A percentile compares a stretch with the other conserved stretches of the same genome.
Conservation (phyloP, 2,888 invertebrate species). For the Acholoe squamosa region DNA sequence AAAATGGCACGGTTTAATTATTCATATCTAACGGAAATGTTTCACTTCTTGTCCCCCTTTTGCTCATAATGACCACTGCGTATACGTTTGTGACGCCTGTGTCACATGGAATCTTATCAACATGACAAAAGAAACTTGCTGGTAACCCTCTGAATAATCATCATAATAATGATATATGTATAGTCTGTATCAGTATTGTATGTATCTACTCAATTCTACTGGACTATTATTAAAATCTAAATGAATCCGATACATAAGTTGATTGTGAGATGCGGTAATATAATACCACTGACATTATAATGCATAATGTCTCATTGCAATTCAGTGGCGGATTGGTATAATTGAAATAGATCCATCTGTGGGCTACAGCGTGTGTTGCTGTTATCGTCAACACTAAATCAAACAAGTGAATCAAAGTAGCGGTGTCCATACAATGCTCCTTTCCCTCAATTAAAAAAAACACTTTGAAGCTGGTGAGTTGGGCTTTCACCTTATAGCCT, state of each 20-base stretch:
- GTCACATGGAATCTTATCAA: not conserved
- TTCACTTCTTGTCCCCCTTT: not conserved
- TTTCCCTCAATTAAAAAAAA: not conserved
- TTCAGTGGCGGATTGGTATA: not conserved
- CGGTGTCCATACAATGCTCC: not conserved
- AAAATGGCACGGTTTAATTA: not conserved
- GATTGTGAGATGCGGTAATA: not conserved
- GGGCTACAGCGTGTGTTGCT: not conserved
- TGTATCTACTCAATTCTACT: not conserved
- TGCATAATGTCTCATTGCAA: not conserved
- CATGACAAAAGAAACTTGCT: not conserved
- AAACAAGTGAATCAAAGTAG: not conserved
- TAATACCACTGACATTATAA: not conserved
- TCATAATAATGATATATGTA: not conserved
- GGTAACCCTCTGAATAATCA: not conserved
- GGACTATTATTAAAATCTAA: not conserved
- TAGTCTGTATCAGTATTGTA: constrained; percentile 28
- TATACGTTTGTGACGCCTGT: not conserved
- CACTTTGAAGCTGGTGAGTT: too few relatives aligned
- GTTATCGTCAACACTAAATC: not conserved
- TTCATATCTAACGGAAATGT: not conserved
- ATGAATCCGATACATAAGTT: not conserved
- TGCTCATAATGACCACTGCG: not conserved
- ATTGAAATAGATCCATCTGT: not conserved
- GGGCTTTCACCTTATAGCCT: not conserved